These are phyloP conservation scores for Patella caerulea DNA, from an alignment of 2,888 invertebrate species.

Conservation along the genomic window DNA sequence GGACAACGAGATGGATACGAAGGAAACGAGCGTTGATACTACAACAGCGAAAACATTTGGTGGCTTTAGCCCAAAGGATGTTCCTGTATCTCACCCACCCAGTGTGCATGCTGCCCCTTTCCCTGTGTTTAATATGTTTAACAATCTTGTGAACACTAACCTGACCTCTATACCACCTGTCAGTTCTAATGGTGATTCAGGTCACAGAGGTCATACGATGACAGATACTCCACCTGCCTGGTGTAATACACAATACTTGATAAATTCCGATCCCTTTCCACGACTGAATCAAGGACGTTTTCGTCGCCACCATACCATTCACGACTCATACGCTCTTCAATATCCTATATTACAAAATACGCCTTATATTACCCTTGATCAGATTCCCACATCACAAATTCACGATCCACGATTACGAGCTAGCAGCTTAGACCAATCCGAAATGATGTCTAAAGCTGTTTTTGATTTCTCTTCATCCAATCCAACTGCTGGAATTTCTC, in stretches of 20 bases:
- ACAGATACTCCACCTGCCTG: constrained; percentile 9
- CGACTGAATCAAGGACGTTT: constrained; percentile 21
- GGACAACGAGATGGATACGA: constrained; percentile 21
- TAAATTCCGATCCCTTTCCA: constrained; percentile 22
- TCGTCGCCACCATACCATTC: constrained; percentile 31
- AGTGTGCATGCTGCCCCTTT: constrained; percentile 13
- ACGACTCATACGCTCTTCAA: constrained; percentile 25
- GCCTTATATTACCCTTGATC: constrained; percentile 5
- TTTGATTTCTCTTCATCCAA: constrained; percentile 8
- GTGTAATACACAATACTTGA: constrained; percentile 23
- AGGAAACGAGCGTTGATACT: not conserved
- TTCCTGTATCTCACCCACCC: not conserved
- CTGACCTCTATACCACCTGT: constrained; percentile 50
- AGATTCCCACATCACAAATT: not conserved
- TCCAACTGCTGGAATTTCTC: constrained; percentile 9
- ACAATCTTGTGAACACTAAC: constrained; percentile 51
- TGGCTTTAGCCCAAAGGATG: not conserved
- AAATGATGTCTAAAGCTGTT: constrained; percentile 17
- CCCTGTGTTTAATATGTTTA: constrained; percentile 18
- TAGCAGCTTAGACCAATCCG: constrained; percentile 20
- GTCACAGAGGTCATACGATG: constrained; percentile 1
- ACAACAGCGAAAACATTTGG: not conserved
- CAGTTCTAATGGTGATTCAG: not conserved
- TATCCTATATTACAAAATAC: constrained; percentile 18
- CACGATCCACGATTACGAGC: constrained; percentile 13